These are phyloP conservation scores for Hemicordylus capensis DNA, from an alignment of 2,113 vertebrate genomes.

Conservation along the genomic window DNA sequence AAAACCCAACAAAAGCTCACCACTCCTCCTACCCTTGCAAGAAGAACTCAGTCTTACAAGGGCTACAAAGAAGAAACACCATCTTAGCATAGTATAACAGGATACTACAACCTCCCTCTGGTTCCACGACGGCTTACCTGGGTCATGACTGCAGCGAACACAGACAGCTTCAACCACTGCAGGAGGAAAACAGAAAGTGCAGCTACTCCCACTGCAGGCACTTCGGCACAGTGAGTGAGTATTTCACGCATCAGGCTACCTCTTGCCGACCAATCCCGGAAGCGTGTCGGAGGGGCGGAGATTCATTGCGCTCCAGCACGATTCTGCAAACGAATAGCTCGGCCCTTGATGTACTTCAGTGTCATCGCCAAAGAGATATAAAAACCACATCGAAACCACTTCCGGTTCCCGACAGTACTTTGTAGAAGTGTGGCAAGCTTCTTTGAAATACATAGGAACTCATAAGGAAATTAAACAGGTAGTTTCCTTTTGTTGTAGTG, in stretches of 20 bases:
- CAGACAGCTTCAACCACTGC: no score
- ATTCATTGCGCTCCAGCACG: accelerated
- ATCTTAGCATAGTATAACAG: no score
- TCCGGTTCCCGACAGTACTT: not conserved
- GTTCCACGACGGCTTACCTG: conserved; percentile 14
- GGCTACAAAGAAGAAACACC: not conserved
- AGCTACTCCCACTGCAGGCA: not conserved
- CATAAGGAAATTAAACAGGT: not conserved
- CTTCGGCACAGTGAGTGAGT: not conserved
- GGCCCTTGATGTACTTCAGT: not conserved
- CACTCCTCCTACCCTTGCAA: no score
- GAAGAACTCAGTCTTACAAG: not conserved
- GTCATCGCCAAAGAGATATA: not conserved
- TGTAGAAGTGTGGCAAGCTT: not conserved
- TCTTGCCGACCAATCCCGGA: conserved; percentile 33
- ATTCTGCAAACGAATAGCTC: accelerated
- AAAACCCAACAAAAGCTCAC: no score
- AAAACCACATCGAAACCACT: no score
- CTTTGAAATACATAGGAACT: not conserved
- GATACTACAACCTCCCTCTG: no score
- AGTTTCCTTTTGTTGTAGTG: no score
- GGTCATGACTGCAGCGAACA: not conserved
- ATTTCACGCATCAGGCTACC: conserved; percentile 31
- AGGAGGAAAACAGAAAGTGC: no score
- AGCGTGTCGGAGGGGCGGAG: not conserved